Percentiles rank a stretch among this genome's conserved stretches.
Evolutionary conservation across 1,140 invertebrate species (phyloP).

Genomic region (Pseudomyrmex flavicornis): DNA sequence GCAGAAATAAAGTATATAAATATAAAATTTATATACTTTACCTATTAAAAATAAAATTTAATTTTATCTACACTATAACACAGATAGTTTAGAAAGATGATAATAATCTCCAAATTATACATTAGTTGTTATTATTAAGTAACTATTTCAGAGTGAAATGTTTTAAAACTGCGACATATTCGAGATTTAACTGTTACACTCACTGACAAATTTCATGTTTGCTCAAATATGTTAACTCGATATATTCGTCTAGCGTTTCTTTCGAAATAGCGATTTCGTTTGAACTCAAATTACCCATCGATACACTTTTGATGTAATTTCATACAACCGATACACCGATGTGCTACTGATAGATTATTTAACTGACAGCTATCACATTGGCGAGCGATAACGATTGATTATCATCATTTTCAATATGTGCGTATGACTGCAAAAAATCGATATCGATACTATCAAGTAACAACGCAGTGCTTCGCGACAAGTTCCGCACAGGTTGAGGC

Average conservation of each 20-base stretch:
- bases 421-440: background rate
- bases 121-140: background rate
- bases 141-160: background rate
- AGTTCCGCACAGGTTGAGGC: too few relatives aligned
- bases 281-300: conserved; percentile 70
- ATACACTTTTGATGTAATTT: conserved; percentile 15
- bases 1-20: background rate
- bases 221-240: conserved; percentile 86
- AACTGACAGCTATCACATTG: conserved; percentile 24
- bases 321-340: background rate
- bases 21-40: too few relatives aligned
- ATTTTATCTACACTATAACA: too few relatives aligned
- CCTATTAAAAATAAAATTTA: too few relatives aligned
- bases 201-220: conserved; percentile 87
- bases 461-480: too few relatives aligned
- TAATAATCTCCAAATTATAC: background rate
- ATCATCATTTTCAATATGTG: conserved; percentile 2
- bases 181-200: conserved; percentile 75
- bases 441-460: conserved; percentile 18
- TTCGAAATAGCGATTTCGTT: conserved; percentile 81
- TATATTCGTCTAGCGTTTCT: conserved; percentile 86
- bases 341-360: background rate
- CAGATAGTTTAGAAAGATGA: background rate
- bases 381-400: conserved; percentile 20
- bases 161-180: background rate